These are phyloP conservation scores for Meteorus sp. DNA, from an alignment of 1,140 invertebrate species.

Conservation along the genomic window DNA sequence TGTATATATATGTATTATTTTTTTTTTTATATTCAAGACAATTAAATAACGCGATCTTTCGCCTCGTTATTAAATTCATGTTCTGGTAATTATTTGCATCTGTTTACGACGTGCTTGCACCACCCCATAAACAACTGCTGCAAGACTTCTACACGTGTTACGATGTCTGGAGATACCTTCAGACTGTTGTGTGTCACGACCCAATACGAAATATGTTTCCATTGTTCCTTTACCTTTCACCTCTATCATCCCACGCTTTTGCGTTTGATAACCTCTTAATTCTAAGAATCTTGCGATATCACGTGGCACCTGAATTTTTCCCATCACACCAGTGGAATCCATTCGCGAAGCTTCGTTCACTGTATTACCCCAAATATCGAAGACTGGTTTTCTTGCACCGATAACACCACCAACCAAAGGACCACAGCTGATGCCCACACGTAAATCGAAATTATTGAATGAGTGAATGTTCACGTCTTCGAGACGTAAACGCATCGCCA, in stretches of 20 bases:
- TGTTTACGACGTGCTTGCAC: slow-evolving; percentile 70
- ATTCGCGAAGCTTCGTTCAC: slow-evolving; percentile 94
- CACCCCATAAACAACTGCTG: slow-evolving; percentile 86
- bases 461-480: slow-evolving; percentile 95
- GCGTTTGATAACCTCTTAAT: slow-evolving; percentile 70
- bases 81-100: slow-evolving; percentile 45
- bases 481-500: slow-evolving; percentile 86
- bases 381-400: slow-evolving; percentile 95
- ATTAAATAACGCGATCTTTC: neutral
- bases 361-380: slow-evolving; percentile 98
- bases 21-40: slow-evolving; percentile 13
- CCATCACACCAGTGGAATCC: slow-evolving; percentile 88
- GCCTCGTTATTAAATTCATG: slow-evolving; percentile 31
- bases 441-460: slow-evolving; percentile 94
- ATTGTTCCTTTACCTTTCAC: slow-evolving; percentile 95
- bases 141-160: slow-evolving; percentile 75
- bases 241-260: slow-evolving; percentile 78
- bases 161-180: slow-evolving; percentile 64
- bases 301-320: slow-evolving; percentile 84
- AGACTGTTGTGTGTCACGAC: slow-evolving; percentile 58
- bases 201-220: slow-evolving; percentile 89
- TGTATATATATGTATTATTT: slow-evolving; percentile 11
- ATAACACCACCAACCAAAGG: slow-evolving; percentile 96
- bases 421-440: slow-evolving; percentile 93
- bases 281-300: slow-evolving; percentile 79